Conservation (phyloP, 1,140 invertebrate genomes). For the Ooceraea biroi region DNA sequence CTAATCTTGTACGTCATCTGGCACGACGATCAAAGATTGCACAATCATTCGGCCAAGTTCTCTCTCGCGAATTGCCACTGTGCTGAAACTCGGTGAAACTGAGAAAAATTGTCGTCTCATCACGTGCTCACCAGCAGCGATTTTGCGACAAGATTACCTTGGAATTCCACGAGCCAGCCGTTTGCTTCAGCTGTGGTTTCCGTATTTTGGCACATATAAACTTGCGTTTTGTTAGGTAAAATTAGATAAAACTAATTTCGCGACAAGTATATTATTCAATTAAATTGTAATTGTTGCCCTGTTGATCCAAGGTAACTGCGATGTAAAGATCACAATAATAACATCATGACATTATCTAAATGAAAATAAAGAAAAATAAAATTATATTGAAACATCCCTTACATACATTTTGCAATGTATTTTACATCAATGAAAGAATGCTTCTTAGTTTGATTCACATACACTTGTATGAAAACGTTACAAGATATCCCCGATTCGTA, state of each 20-base stretch:
- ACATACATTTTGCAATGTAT: not conserved
- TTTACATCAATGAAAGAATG: not conserved
- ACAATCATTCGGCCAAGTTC: not conserved
- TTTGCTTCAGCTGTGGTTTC: not conserved
- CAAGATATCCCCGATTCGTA: not conserved
- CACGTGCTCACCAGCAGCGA: not conserved
- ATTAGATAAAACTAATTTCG: not conserved
- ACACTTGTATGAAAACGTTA: not conserved
- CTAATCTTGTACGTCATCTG: slow-evolving; percentile 36
- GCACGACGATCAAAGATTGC: slow-evolving; percentile 28
- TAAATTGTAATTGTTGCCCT: too few relatives aligned
- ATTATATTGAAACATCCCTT: not conserved
- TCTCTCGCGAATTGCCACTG: slow-evolving; percentile 10
- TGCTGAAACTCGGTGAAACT: slow-evolving; percentile 19
- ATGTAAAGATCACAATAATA: too few relatives aligned
- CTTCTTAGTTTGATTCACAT: not conserved
- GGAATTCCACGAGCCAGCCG: slow-evolving; percentile 7
- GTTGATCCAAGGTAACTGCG: not conserved
- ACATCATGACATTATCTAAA: too few relatives aligned
- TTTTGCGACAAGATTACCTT: slow-evolving; percentile 13
- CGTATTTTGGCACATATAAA: not conserved
- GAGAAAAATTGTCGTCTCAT: slow-evolving; percentile 23
- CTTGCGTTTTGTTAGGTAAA: not conserved
- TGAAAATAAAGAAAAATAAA: too few relatives aligned
- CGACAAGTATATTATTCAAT: not conserved